Base-by-base conservation (phyloP, 1,140 invertebrate genomes). In the Cotesia typhae region DNA sequence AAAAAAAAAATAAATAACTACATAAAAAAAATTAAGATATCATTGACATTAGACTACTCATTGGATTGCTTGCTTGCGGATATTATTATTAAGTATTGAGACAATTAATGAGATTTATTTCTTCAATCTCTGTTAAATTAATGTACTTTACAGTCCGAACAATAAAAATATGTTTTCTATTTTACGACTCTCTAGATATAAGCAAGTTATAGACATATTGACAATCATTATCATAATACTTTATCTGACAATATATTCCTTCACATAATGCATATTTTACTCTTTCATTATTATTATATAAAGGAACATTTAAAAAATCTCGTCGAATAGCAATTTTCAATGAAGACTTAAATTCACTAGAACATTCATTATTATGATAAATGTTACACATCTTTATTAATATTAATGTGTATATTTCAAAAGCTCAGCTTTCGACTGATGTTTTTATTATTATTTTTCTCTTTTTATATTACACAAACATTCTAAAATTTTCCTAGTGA, bases 281-380 rank as follows among this genome's bases (percentile, higher is more conserved):
- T 74, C 67, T 67, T 67, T 71, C 57, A 36, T 71, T 71, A 71
- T 47, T 47, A 74, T 28, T 28, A 69, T 74, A 74, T 71, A 74
- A 74, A 74, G 70, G 67, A 74, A 64, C 73, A 68, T 67, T 74
- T 70, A 28, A 74, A 74, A 74, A 74, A 74, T 74, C 67, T 70
- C 73, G 70, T 74, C 68, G 68, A 74, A 74, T 63, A 67, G 73
- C 68, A 70, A 47, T 64, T 73, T 67, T 55, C 55, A 70, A 41
- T 37, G 59, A 55, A 68, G 64, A 57, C 64, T 53, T 67, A 55
- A 38, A 65, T 51, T 71, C 61, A 6, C 61, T 69, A 73, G n/a
- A 61, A 38, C 51, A 63, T 10, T 20, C 53, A 14, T 57, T 69
- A 60, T 64, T 55, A 38, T 63, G 65, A 65, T 68, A 53, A 47